Evolutionary conservation across 2,797 vertebrate species (phyloP).

Genomic region (Cossypha dichroa): DNA sequence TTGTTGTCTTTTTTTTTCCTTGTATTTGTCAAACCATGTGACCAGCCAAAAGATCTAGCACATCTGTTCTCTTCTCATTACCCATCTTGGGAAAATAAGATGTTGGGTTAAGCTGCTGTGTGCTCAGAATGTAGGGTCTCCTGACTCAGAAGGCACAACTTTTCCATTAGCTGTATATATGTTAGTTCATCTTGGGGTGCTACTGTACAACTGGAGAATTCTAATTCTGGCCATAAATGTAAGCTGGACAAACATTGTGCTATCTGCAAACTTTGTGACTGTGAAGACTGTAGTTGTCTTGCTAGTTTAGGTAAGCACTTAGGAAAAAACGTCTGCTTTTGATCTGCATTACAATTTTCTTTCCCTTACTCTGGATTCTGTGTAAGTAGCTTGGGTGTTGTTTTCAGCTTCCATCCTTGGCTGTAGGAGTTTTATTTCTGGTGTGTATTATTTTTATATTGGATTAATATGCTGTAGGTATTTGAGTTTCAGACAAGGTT

Average conservation of each 20-base stretch:
- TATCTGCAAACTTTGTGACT: not conserved
- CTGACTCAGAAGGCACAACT: not conserved
- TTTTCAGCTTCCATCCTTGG: not conserved
- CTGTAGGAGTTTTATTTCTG: not conserved
- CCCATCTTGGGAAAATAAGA: not conserved
- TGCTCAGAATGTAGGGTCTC: not conserved
- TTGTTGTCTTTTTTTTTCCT: not conserved
- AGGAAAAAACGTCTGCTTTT: not conserved
- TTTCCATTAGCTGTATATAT: accelerated
- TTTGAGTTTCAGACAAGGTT: not conserved
- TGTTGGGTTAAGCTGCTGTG: not conserved
- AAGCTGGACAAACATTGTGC: not conserved
- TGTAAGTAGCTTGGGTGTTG: not conserved
- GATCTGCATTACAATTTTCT: not conserved
- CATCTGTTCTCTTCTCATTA: not conserved
- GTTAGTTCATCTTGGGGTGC: not conserved
- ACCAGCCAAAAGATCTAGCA: not conserved
- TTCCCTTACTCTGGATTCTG: not conserved
- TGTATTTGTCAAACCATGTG: accelerated
- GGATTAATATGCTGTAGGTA: not conserved
- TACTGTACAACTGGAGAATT: not conserved
- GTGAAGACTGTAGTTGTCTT: not conserved
- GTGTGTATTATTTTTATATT: not conserved
- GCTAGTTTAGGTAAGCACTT: not conserved
- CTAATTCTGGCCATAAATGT: not conserved